Percentiles rank a stretch among this genome's conserved stretches.
These are phyloP conservation scores for Calephelis virginiensis DNA, from an alignment of 1,140 invertebrate species.

Conservation along the genomic window DNA sequence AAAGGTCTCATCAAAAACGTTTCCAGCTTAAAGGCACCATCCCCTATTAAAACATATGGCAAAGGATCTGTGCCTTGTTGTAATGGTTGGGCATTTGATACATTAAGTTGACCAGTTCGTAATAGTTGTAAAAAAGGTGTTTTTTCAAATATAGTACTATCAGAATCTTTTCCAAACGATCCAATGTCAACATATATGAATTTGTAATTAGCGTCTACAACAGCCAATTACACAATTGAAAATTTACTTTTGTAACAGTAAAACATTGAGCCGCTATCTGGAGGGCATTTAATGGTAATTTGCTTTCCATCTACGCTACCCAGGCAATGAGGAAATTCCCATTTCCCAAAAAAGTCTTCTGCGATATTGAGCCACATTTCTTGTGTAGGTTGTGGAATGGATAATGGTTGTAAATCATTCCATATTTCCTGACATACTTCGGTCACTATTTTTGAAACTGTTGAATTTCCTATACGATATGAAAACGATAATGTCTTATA, in stretches of 20 bases:
- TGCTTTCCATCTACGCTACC: slow-evolving; percentile 21
- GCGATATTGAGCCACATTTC: slow-evolving; percentile 19
- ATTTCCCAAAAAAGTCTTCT: slow-evolving; percentile 22
- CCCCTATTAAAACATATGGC: slow-evolving; percentile 19
- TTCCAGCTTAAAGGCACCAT: slow-evolving; percentile 19
- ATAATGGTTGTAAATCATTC: slow-evolving; percentile 18
- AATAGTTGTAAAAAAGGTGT: slow-evolving; percentile 19
- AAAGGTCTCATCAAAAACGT: slow-evolving; percentile 20
- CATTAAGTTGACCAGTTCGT: slow-evolving; percentile 20
- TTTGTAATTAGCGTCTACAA: too few relatives aligned
- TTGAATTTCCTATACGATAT: slow-evolving; percentile 19
- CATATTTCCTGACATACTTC: slow-evolving; percentile 19
- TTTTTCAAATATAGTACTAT: slow-evolving; percentile 20
- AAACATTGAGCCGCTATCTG: slow-evolving; percentile 11
- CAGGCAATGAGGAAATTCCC: slow-evolving; percentile 20
- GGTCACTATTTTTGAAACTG: slow-evolving; percentile 18
- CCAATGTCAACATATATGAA: slow-evolving; percentile 14
- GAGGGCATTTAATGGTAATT: slow-evolving; percentile 21
- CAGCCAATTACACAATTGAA: slow-evolving; percentile 19
- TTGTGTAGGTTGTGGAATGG: slow-evolving; percentile 14
- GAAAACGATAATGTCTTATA: slow-evolving; percentile 18
- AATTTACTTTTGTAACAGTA: slow-evolving; percentile 20
- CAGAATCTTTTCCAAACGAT: slow-evolving; percentile 14
- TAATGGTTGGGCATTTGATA: slow-evolving; percentile 20
- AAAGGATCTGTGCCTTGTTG: slow-evolving; percentile 19